Base-by-base conservation (phyloP, 2,888 invertebrate genomes). In the Aphodius sticticus region DNA sequence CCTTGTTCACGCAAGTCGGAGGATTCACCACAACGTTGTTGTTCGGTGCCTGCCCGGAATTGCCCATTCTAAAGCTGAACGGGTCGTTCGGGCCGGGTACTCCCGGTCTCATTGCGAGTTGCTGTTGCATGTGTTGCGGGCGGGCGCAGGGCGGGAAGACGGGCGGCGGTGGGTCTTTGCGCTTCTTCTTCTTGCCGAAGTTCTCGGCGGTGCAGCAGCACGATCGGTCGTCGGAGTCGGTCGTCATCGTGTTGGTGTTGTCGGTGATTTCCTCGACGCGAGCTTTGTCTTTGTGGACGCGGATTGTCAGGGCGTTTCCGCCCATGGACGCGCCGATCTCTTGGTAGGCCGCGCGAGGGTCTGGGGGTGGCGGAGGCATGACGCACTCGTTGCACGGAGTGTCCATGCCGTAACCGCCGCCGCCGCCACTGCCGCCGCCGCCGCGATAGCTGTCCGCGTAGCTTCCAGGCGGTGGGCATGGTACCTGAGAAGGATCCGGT, bases 251-350 rank as follows among this genome's bases (percentile, higher is more conserved):
- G 53, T 53, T 53, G 3, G 53, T 53, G 53, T 26, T 26, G 88
- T 76, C 84, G 89, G 91, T 15, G 89, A 90, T 12, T 89, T 88
- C 5, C 88, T 90, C 85, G 87, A 90, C 84, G 89, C 91, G 83
- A 82, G 89, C 82, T 87, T 92, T 88, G 87, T 93, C 88, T 89
- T 93, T 86, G 88, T 91, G 93, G 35, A 94, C 92, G 16, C 93
- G 89, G 78, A 94, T 93, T 82, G 92, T 93, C 15, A 94, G 88
- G 84, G 93, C 92, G 85, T 94, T 94, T 70, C 92, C 93, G 76
- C 93, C 92, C 89, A 93, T 92, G 69, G 91, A 90, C 1, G 93
- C 93, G 0, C 92, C 92, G 70, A 94, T 93, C 88, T 94, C 93
- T 87, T 93, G 93, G 83, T 92, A 93, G 69, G 90, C 90, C 88